A percentile compares a stretch with the other conserved stretches of the same genome.
Evolutionary conservation across 2,113 vertebrate species (phyloP).

Genomic region (Pithys albifrons): DNA sequence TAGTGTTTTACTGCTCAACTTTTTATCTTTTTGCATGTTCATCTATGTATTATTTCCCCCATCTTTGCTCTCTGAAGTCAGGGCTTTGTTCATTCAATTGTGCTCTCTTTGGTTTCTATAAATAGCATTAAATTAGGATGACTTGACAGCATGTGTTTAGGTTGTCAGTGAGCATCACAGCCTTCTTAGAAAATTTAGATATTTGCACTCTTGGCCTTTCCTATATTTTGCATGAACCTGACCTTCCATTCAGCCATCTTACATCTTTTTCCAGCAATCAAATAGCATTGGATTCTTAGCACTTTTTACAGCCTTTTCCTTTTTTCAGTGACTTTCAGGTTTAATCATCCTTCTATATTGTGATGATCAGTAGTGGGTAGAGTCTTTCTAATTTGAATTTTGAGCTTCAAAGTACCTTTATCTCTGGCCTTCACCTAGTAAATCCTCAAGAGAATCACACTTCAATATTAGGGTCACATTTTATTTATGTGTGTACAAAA

Average conservation of each 20-base stretch:
- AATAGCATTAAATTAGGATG: not conserved
- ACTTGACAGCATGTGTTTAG: not conserved
- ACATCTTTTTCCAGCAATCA: not conserved
- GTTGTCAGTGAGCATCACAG: not conserved
- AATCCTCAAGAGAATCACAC: not conserved
- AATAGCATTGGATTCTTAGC: not conserved
- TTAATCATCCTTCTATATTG: not conserved
- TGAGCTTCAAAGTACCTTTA: not conserved
- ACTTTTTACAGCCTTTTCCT: not conserved
- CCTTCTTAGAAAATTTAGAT: not conserved
- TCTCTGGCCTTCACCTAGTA: not conserved
- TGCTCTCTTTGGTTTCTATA: not conserved
- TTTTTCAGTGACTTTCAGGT: not conserved
- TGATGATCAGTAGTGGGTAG: not conserved
- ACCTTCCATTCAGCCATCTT: not conserved
- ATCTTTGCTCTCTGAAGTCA: not conserved
- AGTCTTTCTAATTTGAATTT: not conserved
- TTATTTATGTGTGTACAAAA: not conserved
- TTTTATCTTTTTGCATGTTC: not conserved
- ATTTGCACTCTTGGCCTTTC: not conserved
- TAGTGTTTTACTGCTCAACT: not conserved
- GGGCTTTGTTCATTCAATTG: not conserved
- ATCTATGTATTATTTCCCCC: not conserved
- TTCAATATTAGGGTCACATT: not conserved
- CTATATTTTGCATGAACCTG: not conserved